phyloP scores from a whole-genome alignment of 2,888 invertebrate species.

The Phania funesta region DNA sequence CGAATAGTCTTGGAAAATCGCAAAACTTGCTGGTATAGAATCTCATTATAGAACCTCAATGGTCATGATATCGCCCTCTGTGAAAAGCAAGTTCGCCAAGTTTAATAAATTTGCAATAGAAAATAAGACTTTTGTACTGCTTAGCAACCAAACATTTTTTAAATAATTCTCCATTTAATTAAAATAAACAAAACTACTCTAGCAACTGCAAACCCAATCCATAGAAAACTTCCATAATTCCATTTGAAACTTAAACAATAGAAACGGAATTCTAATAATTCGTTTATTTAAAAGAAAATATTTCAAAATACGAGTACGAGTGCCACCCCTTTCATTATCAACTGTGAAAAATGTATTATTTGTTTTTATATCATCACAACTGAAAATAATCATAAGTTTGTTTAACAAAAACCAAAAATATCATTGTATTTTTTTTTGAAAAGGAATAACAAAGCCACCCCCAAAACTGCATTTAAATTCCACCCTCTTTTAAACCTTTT shows the following conservation, averaged over 20 bases:
- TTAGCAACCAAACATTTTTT: no score
- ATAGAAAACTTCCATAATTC: slow-evolving; percentile 16
- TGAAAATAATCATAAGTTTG: slow-evolving; percentile 59
- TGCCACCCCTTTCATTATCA: slow-evolving; percentile 7
- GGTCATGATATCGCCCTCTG: no score
- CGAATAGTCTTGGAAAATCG: no score
- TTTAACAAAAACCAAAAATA: slow-evolving; percentile 58
- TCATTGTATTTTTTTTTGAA: slow-evolving; percentile 24
- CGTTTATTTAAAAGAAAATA: background rate
- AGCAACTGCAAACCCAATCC: no score
- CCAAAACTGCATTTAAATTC: slow-evolving; percentile 56
- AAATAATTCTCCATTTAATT: no score
- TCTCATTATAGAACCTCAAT: no score
- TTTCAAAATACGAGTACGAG: background rate
- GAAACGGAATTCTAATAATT: background rate
- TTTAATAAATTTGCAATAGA: no score
- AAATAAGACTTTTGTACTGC: no score
- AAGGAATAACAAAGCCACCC: slow-evolving; percentile 41
- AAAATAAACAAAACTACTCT: no score
- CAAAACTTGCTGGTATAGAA: no score
- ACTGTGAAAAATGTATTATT: slow-evolving; percentile 40
- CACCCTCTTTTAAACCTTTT: slow-evolving; percentile 47
- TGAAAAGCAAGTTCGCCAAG: no score
- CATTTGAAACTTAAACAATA: background rate
- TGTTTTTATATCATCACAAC: slow-evolving; percentile 51